A percentile compares a stretch with the other conserved stretches of the same genome.
These are phyloP conservation scores for Conopomorpha cramerella DNA, from an alignment of 1,140 invertebrate species.

Conservation along the genomic window DNA sequence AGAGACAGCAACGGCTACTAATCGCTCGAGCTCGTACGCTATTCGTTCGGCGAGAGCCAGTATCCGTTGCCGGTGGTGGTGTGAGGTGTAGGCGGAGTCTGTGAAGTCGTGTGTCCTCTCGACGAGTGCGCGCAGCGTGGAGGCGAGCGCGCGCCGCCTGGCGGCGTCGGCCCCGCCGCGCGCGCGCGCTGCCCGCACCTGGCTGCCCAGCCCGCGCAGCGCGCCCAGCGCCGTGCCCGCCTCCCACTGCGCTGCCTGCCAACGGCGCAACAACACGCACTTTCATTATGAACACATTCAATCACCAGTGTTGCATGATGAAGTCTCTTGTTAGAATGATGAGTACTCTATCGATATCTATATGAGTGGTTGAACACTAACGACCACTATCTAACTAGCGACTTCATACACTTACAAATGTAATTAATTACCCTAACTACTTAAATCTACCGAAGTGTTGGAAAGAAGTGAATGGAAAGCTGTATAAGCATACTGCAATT, in stretches of 20 bases:
- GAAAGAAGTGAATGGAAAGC: no score
- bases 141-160: conserved; percentile 75
- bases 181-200: conserved; percentile 36
- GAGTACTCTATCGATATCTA: no score
- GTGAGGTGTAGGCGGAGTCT: conserved; percentile 96
- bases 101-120: conserved; percentile 99
- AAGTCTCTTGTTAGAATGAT: no score
- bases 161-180: conserved; percentile 60
- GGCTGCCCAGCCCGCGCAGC: conserved; percentile 45
- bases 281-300: no score
- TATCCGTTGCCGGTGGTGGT: conserved; percentile 95
- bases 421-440: no score
- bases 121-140: conserved; percentile 86
- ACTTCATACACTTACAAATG: no score
- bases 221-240: conserved; percentile 51
- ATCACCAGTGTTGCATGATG: no score
- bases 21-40: conserved; percentile 83
- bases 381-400: no score
- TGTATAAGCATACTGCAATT: no score
- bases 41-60: conserved; percentile 87
- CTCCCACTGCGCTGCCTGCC: conserved; percentile 44
- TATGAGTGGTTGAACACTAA: no score
- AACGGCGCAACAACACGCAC: no score
- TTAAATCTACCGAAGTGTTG: no score
- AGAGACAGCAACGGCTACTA: conserved; percentile 81